Base-by-base conservation (phyloP, 1,140 invertebrate genomes). In the Drosophila kohkoa region DNA sequence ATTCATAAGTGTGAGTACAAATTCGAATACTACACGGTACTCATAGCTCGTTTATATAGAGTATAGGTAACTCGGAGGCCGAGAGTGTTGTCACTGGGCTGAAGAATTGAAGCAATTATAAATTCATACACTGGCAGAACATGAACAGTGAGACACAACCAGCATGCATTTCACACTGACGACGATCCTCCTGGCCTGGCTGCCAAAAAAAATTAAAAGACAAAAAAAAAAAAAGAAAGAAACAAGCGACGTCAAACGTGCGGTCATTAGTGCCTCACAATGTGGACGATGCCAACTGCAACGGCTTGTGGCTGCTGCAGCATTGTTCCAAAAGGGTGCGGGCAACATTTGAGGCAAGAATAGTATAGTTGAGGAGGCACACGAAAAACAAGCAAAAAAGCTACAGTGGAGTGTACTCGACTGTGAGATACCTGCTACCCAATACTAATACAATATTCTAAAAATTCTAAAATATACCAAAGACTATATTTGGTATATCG, bases 91-190 rank as follows among this genome's bases (percentile, higher is more conserved):
- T 38, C 54, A 43, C 13, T 57, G 54, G 58, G 51, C 52, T 63
- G 51, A 85, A 69, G 68, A 78, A 78, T 25, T 89, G 81, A 83
- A 83, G 70, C 83, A 88, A 88, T 88, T 88, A 89, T 89, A 83
- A 83, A 88, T 88, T 88, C 81, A 88, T 83, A 69, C 71, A 55
- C 10, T 30, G 35, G 11, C 20, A 11, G 35, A 35, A 38, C 35
- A 38, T 38, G 7, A 10, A 16, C 48, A 46, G 20, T 25, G 79
- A 54, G 15, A 66, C 78, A 73, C 70, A 69, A 43, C 78, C 63
- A 67, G 51, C 75, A 76, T 68, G 79, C 66, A 81, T 79, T 80
- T 72, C 78, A 69, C 15, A 25, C 20, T 25, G 20, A 25, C 48
- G 16, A 16, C 51, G 32, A 35, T 74, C 41, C 64, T 62, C 35